Evolutionary conservation across 2,888 invertebrate genomes (phyloP), one percentile per base, ranked within the genome.

Genomic region (Protodeltote pygarga): DNA sequence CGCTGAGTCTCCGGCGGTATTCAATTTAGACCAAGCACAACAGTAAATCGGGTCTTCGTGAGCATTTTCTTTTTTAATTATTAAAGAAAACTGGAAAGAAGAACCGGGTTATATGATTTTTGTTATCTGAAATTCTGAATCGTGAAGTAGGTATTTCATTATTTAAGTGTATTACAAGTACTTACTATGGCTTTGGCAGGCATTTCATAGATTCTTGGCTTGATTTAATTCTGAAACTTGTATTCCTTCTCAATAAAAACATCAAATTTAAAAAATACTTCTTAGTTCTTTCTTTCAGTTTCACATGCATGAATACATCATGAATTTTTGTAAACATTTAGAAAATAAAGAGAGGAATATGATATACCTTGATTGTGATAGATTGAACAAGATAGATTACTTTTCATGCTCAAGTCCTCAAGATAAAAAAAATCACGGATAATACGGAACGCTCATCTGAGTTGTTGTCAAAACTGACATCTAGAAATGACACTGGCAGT

Each of bases 41-140:
- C 95, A 95, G 96, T 98, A 99, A 71, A 99, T 97, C 50, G 97
- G 95, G 77, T 98, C 97, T 28, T 97, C 96, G 75, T 99, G 98
- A 2, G 98, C 98, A 80, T 94, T 94, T 81, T 97, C 97, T 76
- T 95, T 95, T 88, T 95, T 96, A 47, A 94, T 89, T 33, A 95
- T 77, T 52, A 96, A 78, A 0, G 96, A 94, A 88, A 94, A 95
- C 95, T 95, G 79, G 21, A 91, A 92, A 39, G 29, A 24, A 39
- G 14, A 17, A 25, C n/a, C 3, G 24, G 5, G 6, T 5, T 3
- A 17, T 24, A 9, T 16, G 9, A 8, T 3, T 13, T 4, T 6
- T 5, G 11, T 2, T 14, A n/a, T n/a, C n/a, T 4, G 4, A 16
- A 20, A 19, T 3, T 3, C 1, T 35, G 4, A 1, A 16, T 15